These are phyloP conservation scores for Dolichoris vasculosae DNA, from an alignment of 1,140 invertebrate species.

Conservation along the genomic window DNA sequence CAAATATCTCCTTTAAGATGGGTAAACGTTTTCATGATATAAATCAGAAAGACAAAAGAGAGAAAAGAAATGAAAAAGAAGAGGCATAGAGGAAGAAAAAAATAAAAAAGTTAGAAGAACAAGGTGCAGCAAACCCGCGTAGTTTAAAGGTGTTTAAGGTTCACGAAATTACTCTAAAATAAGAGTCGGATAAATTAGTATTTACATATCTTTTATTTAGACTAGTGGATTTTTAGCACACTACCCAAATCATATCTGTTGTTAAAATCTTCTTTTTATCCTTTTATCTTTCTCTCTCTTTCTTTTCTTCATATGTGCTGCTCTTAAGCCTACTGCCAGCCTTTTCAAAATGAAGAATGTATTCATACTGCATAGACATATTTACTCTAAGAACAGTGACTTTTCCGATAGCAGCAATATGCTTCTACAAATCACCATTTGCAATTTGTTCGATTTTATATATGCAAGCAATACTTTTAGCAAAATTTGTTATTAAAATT, in stretches of 20 bases:
- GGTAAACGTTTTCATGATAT: no score
- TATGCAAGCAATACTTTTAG: no score
- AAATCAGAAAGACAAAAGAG: no score
- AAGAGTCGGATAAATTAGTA: constrained; percentile 70
- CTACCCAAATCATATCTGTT: constrained; percentile 57
- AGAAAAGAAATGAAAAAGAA: not conserved
- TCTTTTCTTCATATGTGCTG: constrained; percentile 32
- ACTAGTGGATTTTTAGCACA: constrained; percentile 73
- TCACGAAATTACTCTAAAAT: constrained; percentile 64
- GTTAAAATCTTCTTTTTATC: constrained; percentile 57
- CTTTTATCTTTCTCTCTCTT: constrained; percentile 24
- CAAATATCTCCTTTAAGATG: constrained; percentile 23
- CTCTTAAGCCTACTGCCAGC: no score
- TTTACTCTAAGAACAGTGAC: constrained; percentile 64
- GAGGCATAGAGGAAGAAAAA: not conserved
- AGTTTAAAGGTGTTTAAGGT: constrained; percentile 58
- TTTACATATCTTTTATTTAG: constrained; percentile 70
- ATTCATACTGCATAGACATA: constrained; percentile 63
- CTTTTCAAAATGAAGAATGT: not conserved
- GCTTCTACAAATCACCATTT: constrained; percentile 49
- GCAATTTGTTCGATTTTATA: constrained; percentile 35
- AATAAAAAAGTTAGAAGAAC: not conserved
- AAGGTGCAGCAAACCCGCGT: not conserved
- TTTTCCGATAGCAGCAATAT: constrained; percentile 58
- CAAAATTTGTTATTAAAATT: no score